Evolutionary conservation across 1,140 invertebrate species (phyloP).

Genomic region (Drosophila nigromelanica): DNA sequence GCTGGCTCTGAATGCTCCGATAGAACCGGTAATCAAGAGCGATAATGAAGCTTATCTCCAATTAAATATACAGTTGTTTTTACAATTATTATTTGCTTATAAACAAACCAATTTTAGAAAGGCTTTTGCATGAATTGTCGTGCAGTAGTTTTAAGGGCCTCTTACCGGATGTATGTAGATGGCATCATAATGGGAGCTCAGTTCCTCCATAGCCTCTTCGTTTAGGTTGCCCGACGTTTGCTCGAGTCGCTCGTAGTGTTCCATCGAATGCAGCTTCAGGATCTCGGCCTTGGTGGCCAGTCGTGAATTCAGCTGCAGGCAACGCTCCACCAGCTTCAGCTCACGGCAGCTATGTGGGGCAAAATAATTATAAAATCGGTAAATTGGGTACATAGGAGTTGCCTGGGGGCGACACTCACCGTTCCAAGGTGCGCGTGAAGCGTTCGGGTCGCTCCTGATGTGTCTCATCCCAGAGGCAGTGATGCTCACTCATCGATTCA

Average conservation of each 20-base stretch:
- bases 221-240: slow-evolving; percentile 86
- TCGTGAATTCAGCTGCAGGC: slow-evolving; percentile 86
- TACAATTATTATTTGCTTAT: neutral
- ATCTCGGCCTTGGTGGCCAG: slow-evolving; percentile 90
- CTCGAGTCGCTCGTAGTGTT: slow-evolving; percentile 88
- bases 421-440: slow-evolving; percentile 88
- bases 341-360: slow-evolving; percentile 87
- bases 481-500: slow-evolving; percentile 90
- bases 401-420: slow-evolving; percentile 82
- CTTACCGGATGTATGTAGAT: slow-evolving; percentile 93
- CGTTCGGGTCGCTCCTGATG: slow-evolving; percentile 93
- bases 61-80: neutral
- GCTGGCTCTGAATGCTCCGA: neutral
- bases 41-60: neutral
- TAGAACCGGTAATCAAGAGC: neutral
- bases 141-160: neutral
- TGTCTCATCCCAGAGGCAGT: slow-evolving; percentile 92
- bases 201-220: slow-evolving; percentile 87
- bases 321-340: slow-evolving; percentile 89
- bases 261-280: slow-evolving; percentile 87
- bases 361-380: neutral
- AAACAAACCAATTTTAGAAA: neutral
- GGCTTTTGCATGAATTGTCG: neutral
- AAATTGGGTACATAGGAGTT: neutral
- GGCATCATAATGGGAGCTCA: slow-evolving; percentile 92